A percentile compares a stretch with the other conserved stretches of the same genome.
Evolutionary conservation across 1,140 invertebrate genomes (phyloP).

Genomic region (Pseudomyrmex sp.): DNA sequence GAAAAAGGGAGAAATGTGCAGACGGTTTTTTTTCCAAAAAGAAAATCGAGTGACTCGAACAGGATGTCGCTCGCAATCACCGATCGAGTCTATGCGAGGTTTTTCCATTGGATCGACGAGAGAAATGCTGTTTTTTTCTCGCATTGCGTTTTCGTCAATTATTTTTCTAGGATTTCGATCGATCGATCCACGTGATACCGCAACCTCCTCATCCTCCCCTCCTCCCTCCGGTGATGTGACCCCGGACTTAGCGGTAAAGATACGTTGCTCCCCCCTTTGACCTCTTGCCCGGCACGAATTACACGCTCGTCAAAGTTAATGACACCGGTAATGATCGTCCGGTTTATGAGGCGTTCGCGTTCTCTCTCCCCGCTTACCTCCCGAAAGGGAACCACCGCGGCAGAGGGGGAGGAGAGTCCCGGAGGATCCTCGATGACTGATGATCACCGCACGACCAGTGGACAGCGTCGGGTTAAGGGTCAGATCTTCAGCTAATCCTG

Average conservation of each 20-base stretch:
- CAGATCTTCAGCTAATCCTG: conserved; percentile 78
- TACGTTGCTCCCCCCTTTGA: conserved; percentile 68
- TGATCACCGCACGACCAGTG: conserved; percentile 75
- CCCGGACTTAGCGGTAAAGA: conserved; percentile 54
- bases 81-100: neutral
- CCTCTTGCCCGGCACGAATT: conserved; percentile 74
- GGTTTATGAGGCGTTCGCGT: conserved; percentile 65
- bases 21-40: neutral
- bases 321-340: conserved; percentile 79
- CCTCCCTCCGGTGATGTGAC: conserved; percentile 43
- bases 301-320: conserved; percentile 81
- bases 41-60: neutral
- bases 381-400: conserved; percentile 19
- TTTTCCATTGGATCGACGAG: neutral
- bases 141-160: conserved; percentile 60
- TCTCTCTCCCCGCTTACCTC: neutral
- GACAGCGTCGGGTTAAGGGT: conserved; percentile 67
- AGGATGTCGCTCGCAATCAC: neutral
- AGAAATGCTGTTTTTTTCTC: neutral
- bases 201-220: conserved; percentile 42
- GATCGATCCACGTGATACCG: conserved; percentile 41
- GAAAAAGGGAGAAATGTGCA: too few species aligned
- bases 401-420: neutral
- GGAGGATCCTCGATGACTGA: conserved; percentile 72
- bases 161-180: conserved; percentile 61